Conservation (phyloP, 2,797 vertebrate species). For the Anisognathus igniventris region DNA sequence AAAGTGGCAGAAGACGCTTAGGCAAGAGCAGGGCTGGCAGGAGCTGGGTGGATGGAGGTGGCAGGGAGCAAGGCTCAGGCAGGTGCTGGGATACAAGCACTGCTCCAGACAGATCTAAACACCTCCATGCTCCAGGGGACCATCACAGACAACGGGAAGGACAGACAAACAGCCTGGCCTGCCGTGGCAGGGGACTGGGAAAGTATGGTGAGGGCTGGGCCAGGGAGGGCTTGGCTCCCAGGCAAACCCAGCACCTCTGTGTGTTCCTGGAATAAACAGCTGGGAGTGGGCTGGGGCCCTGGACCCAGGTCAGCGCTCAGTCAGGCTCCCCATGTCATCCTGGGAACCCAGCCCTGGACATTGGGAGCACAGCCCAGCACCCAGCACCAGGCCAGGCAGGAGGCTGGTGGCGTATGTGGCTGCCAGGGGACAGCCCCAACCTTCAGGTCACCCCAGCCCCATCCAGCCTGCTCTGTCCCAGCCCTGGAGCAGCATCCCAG, state of each 20-base stretch:
- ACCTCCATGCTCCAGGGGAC: neutral
- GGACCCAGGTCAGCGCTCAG: neutral
- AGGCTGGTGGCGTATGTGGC: accelerated
- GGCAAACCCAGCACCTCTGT: neutral
- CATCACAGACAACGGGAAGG: accelerated
- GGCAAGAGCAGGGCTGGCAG: neutral
- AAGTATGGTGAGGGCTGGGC: neutral
- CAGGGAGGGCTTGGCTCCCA: neutral
- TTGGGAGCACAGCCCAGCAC: neutral
- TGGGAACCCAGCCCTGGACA: neutral
- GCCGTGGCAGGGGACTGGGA: neutral
- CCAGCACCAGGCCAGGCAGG: neutral
- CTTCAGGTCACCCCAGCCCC: neutral
- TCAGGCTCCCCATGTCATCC: neutral
- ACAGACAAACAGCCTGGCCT: neutral
- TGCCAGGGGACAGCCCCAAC: neutral
- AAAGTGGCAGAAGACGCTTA: neutral
- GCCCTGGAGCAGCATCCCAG: neutral
- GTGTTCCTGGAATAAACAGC: accelerated
- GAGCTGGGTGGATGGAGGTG: neutral
- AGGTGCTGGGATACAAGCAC: neutral
- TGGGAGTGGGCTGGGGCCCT: neutral
- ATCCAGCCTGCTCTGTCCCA: neutral
- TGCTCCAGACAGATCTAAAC: constrained; percentile 24
- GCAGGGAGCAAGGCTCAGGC: neutral